A percentile compares a stretch with the other conserved stretches of the same genome.
These are phyloP conservation scores for Dicentrarchus labrax DNA, from an alignment of 2,113 vertebrate genomes.

Conservation along the genomic window DNA sequence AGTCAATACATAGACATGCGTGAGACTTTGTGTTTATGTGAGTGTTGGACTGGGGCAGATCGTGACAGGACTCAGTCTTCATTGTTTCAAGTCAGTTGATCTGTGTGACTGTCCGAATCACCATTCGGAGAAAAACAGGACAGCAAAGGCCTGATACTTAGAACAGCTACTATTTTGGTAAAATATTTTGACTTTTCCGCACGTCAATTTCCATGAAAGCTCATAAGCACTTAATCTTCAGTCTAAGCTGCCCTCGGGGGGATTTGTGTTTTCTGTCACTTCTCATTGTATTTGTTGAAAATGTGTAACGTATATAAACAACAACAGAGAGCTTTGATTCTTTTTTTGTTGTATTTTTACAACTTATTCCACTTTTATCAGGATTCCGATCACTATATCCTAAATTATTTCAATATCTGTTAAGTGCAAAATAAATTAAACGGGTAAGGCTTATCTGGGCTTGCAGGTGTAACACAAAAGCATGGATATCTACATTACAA, in stretches of 20 bases:
- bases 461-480: constrained; percentile 1
- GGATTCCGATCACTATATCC: not conserved
- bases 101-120: not conserved
- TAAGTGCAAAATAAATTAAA: not conserved
- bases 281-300: constrained; percentile 37
- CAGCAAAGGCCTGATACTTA: not conserved
- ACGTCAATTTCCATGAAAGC: constrained; percentile 37
- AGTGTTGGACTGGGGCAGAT: not conserved
- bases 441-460: not conserved
- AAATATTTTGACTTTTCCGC: constrained; percentile 43
- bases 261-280: constrained; percentile 48
- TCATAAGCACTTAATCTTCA: constrained; percentile 42
- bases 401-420: not conserved
- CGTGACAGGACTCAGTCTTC: constrained; percentile 2
- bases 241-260: constrained; percentile 28
- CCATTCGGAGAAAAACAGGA: not conserved
- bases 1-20: not conserved
- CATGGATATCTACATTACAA: not conserved
- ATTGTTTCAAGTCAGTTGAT: constrained; percentile 13
- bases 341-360: not conserved
- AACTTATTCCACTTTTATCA: not conserved
- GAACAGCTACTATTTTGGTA: constrained; percentile 9
- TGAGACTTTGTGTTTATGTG: not conserved
- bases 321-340: constrained; percentile 18
- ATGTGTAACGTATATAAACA: not conserved